Conservation (phyloP, 2,113 vertebrate genomes). For the Phocoena phocoena region DNA sequence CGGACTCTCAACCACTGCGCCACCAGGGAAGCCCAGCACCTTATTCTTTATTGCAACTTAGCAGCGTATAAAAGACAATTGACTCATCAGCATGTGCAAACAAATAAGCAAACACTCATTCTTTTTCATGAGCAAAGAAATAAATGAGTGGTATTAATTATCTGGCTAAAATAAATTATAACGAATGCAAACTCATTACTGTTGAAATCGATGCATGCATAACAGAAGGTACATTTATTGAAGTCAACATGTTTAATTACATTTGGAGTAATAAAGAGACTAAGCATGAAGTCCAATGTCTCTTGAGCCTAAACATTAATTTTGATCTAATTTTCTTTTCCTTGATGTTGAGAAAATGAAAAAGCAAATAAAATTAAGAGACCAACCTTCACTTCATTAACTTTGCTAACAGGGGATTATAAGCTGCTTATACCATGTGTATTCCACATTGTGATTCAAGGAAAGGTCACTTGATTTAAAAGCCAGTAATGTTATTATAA, state of each 20-base stretch:
- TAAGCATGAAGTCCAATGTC: slow-evolving; percentile 67
- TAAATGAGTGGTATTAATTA: slow-evolving; percentile 77
- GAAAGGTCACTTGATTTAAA: slow-evolving; percentile 53
- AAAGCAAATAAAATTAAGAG: slow-evolving; percentile 77
- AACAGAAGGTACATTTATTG: slow-evolving; percentile 74
- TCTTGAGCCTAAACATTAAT: slow-evolving; percentile 77
- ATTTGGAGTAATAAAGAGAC: slow-evolving; percentile 58
- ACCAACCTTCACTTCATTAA: slow-evolving; percentile 72
- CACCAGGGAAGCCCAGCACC: not conserved
- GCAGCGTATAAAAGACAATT: slow-evolving; percentile 44
- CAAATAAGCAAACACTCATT: slow-evolving; percentile 67
- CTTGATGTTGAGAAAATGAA: slow-evolving; percentile 76
- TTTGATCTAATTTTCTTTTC: slow-evolving; percentile 78
- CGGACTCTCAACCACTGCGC: too few relatives aligned
- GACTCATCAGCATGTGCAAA: slow-evolving; percentile 63
- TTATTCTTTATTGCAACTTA: slow-evolving; percentile 60
- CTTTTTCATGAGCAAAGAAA: slow-evolving; percentile 67
- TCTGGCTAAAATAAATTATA: slow-evolving; percentile 76
- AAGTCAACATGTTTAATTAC: slow-evolving; percentile 67
- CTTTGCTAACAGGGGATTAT: slow-evolving; percentile 57
- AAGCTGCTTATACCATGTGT: slow-evolving; percentile 23
- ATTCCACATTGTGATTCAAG: slow-evolving; percentile 13
- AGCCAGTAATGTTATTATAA: slow-evolving; percentile 1
- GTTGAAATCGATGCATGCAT: slow-evolving; percentile 67
- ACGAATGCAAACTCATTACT: slow-evolving; percentile 73